These are phyloP conservation scores for Microctenopoma steveboyesi DNA, from an alignment of 2,797 vertebrate genomes.

Conservation along the genomic window DNA sequence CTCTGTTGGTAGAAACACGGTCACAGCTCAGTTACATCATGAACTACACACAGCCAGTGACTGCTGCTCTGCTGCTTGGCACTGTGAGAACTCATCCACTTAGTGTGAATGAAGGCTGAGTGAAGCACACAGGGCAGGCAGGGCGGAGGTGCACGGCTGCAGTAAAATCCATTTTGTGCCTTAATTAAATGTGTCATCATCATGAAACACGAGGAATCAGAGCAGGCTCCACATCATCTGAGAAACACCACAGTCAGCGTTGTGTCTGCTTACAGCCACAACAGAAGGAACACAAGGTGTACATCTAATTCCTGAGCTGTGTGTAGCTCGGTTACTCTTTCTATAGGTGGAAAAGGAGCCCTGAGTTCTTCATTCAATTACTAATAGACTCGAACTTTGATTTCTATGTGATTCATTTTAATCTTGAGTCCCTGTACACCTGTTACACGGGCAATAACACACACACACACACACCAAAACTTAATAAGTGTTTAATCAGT, in stretches of 20 bases:
- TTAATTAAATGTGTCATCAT: not conserved
- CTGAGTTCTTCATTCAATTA: too few species aligned
- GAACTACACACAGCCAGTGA: not conserved
- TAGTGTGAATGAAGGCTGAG: not conserved
- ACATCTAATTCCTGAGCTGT: too few species aligned
- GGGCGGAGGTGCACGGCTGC: not conserved
- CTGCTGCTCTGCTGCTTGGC: slow-evolving; percentile 1
- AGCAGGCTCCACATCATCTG: too few species aligned
- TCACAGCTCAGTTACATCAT: not conserved
- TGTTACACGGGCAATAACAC: too few species aligned
- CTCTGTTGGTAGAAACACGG: not conserved
- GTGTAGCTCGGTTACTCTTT: too few species aligned
- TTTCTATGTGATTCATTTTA: too few species aligned
- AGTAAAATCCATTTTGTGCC: not conserved
- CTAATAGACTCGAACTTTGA: too few species aligned
- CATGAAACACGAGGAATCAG: not conserved
- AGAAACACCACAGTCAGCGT: not conserved
- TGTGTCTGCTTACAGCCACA: not conserved
- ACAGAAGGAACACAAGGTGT: too few species aligned
- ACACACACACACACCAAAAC: too few species aligned
- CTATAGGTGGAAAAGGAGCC: too few species aligned
- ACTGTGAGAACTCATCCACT: slow-evolving; percentile 7
- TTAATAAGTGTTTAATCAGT: too few species aligned
- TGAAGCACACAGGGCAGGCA: not conserved
- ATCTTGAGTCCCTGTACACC: too few species aligned